Percentiles rank a stretch among this genome's conserved stretches.
Evolutionary conservation across 1,140 invertebrate species (phyloP).

Genomic region (Penaeus vannamei): DNA sequence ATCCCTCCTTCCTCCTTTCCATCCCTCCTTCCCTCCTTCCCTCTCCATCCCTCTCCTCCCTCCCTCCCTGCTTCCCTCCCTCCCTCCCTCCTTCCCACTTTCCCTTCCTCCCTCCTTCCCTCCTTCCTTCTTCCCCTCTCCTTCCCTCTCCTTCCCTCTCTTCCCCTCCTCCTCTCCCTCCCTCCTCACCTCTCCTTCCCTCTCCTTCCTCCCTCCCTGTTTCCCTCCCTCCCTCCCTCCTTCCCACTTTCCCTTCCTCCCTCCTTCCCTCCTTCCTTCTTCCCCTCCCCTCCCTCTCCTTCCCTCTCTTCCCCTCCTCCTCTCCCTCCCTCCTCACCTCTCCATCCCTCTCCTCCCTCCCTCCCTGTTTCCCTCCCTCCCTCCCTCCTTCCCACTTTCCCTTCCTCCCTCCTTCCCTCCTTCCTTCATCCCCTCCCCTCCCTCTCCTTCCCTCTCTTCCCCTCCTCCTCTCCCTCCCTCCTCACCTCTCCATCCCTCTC

Average conservation of each 20-base stretch:
- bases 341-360: not conserved
- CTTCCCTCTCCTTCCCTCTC: no score
- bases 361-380: not conserved
- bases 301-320: no score
- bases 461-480: not conserved
- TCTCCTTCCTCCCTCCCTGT: not conserved
- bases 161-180: no score
- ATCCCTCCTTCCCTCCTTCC: no score
- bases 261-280: not conserved
- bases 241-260: not conserved
- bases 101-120: no score
- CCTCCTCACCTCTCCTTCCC: not conserved
- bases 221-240: not conserved
- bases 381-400: no score
- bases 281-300: no score
- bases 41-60: no score
- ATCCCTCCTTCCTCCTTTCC: no score
- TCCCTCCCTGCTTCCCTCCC: no score
- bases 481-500: not conserved
- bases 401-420: not conserved
- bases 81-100: no score
- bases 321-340: not conserved
- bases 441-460: not conserved
- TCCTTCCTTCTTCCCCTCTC: no score
- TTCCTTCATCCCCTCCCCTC: not conserved